A percentile compares a stretch with the other conserved stretches of the same genome.
phyloP scores from a whole-genome alignment of 1,140 invertebrate genomes.

The Drosophila lini region DNA sequence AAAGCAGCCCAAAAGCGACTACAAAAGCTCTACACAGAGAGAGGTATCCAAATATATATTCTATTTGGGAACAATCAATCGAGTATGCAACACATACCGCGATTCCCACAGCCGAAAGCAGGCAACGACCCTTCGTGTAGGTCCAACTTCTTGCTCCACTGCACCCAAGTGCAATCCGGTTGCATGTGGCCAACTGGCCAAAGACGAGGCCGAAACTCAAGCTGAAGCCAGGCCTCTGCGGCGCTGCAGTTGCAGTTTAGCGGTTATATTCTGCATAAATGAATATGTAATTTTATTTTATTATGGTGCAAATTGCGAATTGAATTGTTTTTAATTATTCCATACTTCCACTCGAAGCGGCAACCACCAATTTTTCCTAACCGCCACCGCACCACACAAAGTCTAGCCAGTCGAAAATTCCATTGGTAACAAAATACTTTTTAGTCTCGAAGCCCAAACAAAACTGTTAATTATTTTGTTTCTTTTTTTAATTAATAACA shows the following conservation, averaged over 20 bases:
- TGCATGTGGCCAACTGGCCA: conserved; percentile 33
- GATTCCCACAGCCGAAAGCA: conserved; percentile 48
- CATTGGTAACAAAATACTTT: conserved; percentile 38
- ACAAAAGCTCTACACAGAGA: conserved; percentile 2
- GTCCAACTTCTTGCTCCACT: conserved; percentile 62
- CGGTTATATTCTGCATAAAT: conserved; percentile 77
- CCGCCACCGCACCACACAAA: conserved; percentile 25
- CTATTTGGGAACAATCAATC: conserved; percentile 36
- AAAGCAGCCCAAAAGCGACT: conserved; percentile 2
- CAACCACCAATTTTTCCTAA: conserved; percentile 40
- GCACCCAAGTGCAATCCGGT: conserved; percentile 34
- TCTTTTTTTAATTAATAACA: not conserved
- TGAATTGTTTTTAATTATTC: conserved; percentile 71
- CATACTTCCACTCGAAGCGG: conserved; percentile 29
- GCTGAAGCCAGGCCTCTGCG: conserved; percentile 24
- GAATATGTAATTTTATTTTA: conserved; percentile 75
- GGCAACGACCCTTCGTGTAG: conserved; percentile 54
- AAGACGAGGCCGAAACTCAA: conserved; percentile 26
- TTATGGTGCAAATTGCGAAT: conserved; percentile 81
- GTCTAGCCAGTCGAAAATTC: conserved; percentile 37
- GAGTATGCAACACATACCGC: conserved; percentile 7
- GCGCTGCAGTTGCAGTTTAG: conserved; percentile 64
- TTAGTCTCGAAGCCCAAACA: conserved; percentile 28
- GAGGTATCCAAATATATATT: conserved; percentile 3
- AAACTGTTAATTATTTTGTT: conserved; percentile 33